Conservation (phyloP, 1,140 invertebrate species). For the Hycleus phaleratus region DNA sequence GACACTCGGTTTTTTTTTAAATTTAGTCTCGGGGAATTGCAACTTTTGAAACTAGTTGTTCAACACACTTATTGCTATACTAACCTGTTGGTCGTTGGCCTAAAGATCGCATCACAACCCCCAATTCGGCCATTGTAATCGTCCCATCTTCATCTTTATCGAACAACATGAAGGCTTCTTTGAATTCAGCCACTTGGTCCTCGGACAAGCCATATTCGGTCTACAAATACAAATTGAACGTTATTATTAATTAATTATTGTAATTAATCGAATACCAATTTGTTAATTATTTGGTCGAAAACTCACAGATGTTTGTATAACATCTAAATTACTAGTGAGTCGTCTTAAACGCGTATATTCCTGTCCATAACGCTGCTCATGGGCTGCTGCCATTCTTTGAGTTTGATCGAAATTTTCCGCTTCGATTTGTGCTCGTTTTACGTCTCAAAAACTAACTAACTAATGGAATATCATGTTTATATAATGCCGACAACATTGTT, state of each 20-base stretch:
- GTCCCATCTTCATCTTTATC: slow-evolving; percentile 89
- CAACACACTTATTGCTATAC: slow-evolving; percentile 5
- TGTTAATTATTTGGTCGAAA: slow-evolving; percentile 2
- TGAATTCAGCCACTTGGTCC: slow-evolving; percentile 82
- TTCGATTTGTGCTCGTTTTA: too few species aligned
- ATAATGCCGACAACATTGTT: slow-evolving; percentile 19
- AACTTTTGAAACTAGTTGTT: too few species aligned
- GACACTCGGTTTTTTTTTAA: too few species aligned
- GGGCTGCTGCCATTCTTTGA: slow-evolving; percentile 19
- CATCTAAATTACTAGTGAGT: slow-evolving; percentile 54
- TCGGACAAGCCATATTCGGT: slow-evolving; percentile 78
- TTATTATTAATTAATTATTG: too few species aligned
- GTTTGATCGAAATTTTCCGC: too few species aligned
- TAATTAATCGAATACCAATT: not conserved
- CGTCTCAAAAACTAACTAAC: slow-evolving; percentile 10
- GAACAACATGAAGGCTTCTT: slow-evolving; percentile 88
- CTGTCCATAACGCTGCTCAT: slow-evolving; percentile 44
- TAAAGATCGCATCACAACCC: slow-evolving; percentile 80
- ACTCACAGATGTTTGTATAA: slow-evolving; percentile 52
- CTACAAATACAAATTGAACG: slow-evolving; percentile 42
- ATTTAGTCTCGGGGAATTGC: too few species aligned
- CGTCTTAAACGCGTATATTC: slow-evolving; percentile 56
- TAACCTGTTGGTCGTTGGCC: slow-evolving; percentile 81
- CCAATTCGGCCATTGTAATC: slow-evolving; percentile 82
- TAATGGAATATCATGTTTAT: slow-evolving; percentile 18